Conservation (phyloP, 2,888 invertebrate species). For the Sminthurinus aureus region DNA sequence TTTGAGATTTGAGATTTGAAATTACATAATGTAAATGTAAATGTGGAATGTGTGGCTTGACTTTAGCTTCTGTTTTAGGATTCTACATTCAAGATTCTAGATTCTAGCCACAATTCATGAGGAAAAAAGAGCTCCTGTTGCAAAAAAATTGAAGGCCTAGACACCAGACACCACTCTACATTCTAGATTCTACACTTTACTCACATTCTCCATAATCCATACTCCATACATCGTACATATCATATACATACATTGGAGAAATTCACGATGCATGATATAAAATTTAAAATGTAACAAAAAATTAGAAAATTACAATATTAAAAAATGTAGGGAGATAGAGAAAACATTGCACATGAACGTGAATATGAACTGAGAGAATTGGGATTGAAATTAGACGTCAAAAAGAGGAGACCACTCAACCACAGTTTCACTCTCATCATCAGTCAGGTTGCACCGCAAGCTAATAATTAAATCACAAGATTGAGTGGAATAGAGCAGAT, state of each 20-base stretch:
- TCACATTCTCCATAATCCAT: too few relatives aligned
- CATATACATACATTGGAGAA: neutral
- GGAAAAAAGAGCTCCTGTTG: too few relatives aligned
- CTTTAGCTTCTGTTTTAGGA: too few relatives aligned
- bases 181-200: too few relatives aligned
- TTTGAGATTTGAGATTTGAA: too few relatives aligned
- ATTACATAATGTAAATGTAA: too few relatives aligned
- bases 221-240: too few relatives aligned
- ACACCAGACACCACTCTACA: too few relatives aligned
- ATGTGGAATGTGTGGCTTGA: too few relatives aligned
- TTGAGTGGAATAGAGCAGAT: constrained; percentile 32
- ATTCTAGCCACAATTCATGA: too few relatives aligned
- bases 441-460: constrained; percentile 36
- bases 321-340: neutral
- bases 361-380: neutral
- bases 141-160: too few relatives aligned
- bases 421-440: constrained; percentile 36
- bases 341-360: neutral
- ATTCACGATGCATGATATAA: neutral
- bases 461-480: constrained; percentile 39
- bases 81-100: too few relatives aligned
- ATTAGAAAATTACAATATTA: neutral
- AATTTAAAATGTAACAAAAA: neutral
- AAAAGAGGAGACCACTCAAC: constrained; percentile 37
- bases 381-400: constrained; percentile 19